Percentiles rank a stretch among this genome's conserved stretches.
phyloP scores from a whole-genome alignment of 1,140 invertebrate genomes.

The Pogonomyrmex barbatus region DNA sequence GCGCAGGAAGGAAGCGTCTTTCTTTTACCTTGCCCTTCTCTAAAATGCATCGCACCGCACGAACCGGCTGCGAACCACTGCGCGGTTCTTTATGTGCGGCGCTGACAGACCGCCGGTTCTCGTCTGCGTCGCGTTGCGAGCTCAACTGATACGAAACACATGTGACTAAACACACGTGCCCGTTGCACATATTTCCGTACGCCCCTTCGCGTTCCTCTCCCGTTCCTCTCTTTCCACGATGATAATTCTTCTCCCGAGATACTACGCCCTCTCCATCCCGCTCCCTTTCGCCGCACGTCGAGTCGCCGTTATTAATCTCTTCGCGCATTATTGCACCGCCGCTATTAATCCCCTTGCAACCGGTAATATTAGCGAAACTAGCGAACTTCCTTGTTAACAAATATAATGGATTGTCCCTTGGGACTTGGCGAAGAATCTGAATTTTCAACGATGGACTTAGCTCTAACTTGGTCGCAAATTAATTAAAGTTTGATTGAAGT shows the following conservation, averaged over 20 bases:
- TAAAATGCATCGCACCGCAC: not conserved
- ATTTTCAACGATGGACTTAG: not conserved
- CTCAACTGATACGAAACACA: conserved; percentile 60
- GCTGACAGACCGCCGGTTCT: conserved; percentile 50
- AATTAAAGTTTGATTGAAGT: not conserved
- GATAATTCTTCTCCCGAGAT: conserved; percentile 40
- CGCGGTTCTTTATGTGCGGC: conserved; percentile 19
- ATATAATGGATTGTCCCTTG: not conserved
- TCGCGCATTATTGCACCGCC: not conserved
- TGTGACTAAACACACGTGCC: conserved; percentile 52
- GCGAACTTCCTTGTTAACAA: conserved; percentile 22
- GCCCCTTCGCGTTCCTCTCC: conserved; percentile 23
- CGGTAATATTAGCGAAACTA: not conserved
- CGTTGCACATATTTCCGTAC: conserved; percentile 34
- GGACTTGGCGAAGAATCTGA: not conserved
- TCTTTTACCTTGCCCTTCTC: not conserved
- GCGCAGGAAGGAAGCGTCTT: not conserved
- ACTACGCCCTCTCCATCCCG: not conserved
- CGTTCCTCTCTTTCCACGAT: conserved; percentile 15
- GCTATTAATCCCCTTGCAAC: conserved; percentile 18
- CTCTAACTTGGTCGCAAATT: not conserved
- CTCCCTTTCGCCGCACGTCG: not conserved
- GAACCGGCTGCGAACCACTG: conserved; percentile 41
- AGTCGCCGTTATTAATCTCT: conserved; percentile 1
- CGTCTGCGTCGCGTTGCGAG: conserved; percentile 36